phyloP scores from a whole-genome alignment of 2,797 vertebrate genomes.

The Leptatherina wallacei region DNA sequence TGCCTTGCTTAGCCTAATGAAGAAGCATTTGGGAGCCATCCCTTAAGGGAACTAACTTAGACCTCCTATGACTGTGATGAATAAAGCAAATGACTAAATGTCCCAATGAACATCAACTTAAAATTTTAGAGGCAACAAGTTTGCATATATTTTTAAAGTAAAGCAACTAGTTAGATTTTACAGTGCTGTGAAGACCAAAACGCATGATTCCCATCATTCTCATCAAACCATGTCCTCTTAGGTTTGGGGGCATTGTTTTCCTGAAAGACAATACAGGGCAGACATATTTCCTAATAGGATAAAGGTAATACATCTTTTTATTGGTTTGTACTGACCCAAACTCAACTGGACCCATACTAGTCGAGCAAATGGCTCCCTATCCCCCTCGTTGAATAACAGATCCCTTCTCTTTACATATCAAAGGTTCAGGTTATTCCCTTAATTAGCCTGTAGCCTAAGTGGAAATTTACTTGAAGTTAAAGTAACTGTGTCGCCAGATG shows the following conservation, averaged over 20 bases:
- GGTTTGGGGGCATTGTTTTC: too few species aligned
- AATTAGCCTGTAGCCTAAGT: neutral
- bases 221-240: too few species aligned
- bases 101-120: neutral
- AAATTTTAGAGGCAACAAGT: too few species aligned
- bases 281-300: too few species aligned
- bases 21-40: neutral
- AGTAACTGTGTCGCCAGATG: conserved; percentile 4
- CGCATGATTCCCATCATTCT: too few species aligned
- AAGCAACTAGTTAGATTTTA: too few species aligned
- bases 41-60: neutral
- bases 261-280: too few species aligned
- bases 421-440: neutral
- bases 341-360: neutral
- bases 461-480: neutral
- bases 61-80: neutral
- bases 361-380: neutral
- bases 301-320: neutral
- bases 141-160: too few species aligned
- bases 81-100: neutral
- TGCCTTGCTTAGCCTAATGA: too few species aligned
- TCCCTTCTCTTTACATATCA: neutral
- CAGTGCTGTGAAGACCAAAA: too few species aligned
- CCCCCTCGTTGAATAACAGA: neutral
- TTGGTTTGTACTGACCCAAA: neutral